Percentiles rank a stretch among this genome's conserved stretches.
Evolutionary conservation across 2,888 invertebrate species (phyloP).

Genomic region (Ptychoptera albimana): DNA sequence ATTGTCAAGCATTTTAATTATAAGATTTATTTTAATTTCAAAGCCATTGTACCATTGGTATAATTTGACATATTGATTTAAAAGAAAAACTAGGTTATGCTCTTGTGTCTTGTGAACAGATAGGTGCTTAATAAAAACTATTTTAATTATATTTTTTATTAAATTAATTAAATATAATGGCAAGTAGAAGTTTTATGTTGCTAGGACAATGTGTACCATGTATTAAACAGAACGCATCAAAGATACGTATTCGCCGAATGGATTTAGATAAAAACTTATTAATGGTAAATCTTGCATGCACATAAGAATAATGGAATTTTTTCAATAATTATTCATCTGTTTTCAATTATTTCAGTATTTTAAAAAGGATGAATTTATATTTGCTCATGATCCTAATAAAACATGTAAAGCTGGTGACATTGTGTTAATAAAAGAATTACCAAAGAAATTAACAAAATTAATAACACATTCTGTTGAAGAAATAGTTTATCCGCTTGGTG

Average conservation of each 20-base stretch:
- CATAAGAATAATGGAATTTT: background rate
- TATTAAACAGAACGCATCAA: constrained; percentile 58
- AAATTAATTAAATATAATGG: constrained; percentile 16
- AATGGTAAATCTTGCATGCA: constrained; percentile 41
- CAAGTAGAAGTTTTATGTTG: constrained; percentile 37
- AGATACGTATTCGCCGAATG: constrained; percentile 58
- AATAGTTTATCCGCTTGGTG: constrained; percentile 66
- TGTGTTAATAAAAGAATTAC: constrained; percentile 59
- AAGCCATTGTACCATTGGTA: too few species aligned
- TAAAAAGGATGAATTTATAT: constrained; percentile 50
- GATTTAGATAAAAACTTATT: constrained; percentile 58
- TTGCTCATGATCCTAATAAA: constrained; percentile 63
- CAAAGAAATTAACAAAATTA: constrained; percentile 53
- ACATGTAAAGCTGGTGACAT: constrained; percentile 68
- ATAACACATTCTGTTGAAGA: constrained; percentile 68
- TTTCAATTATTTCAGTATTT: constrained; percentile 52
- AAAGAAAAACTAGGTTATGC: too few species aligned
- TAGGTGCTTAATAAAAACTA: too few species aligned
- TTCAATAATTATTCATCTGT: background rate
- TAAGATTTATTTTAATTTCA: too few species aligned
- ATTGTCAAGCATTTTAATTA: too few species aligned
- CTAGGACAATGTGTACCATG: constrained; percentile 69
- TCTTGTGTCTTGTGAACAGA: too few species aligned
- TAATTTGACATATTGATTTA: too few species aligned
- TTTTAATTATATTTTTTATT: too few species aligned